Conservation (phyloP, 2,888 invertebrate species). For the Hyposoter didymator region DNA sequence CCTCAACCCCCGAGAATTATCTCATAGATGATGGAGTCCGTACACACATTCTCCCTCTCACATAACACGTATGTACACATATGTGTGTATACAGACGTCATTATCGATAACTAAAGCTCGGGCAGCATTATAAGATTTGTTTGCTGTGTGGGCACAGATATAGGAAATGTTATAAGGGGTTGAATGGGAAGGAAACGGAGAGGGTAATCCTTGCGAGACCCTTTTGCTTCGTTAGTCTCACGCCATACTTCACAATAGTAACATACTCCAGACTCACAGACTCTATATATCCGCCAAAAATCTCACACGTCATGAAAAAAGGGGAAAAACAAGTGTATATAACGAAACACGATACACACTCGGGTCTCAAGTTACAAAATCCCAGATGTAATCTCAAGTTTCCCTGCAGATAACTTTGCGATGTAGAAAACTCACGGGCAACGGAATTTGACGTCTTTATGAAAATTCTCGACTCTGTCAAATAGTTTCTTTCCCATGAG, state of each 20-base stretch:
- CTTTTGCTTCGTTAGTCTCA: constrained; percentile 47
- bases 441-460: no score
- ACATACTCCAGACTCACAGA: constrained; percentile 13
- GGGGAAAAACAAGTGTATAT: not conserved
- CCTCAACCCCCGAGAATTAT: constrained; percentile 31
- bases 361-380: constrained; percentile 8
- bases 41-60: not conserved
- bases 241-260: constrained; percentile 36
- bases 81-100: constrained; percentile 30
- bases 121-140: constrained; percentile 36
- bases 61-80: not conserved
- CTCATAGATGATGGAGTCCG: constrained; percentile 35
- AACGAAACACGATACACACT: constrained; percentile 3
- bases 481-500: no score
- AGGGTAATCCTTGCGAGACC: constrained; percentile 49
- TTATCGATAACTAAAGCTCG: constrained; percentile 41
- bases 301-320: constrained; percentile 8
- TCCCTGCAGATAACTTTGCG: not conserved
- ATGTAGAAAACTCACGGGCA: not conserved
- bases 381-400: constrained; percentile 8
- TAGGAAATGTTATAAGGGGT: constrained; percentile 32
- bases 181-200: constrained; percentile 21
- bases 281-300: not conserved
- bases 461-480: no score
- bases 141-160: not conserved